phyloP scores from a whole-genome alignment of 1,140 invertebrate species.

The Cryptotermes secundus region DNA sequence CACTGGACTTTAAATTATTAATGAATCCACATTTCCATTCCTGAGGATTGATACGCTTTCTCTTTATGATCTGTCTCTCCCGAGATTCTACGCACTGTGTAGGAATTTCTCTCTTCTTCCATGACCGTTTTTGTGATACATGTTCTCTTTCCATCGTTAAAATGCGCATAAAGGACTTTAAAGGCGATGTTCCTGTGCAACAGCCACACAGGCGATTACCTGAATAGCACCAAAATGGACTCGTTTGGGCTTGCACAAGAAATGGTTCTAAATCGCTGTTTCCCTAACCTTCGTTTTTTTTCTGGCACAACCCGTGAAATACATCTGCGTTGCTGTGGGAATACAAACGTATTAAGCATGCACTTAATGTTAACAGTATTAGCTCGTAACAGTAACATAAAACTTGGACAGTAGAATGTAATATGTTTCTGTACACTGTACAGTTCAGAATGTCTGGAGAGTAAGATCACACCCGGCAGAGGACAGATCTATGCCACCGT shows the following conservation, averaged over 20 bases:
- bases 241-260: not conserved
- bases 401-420: no score
- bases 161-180: not conserved
- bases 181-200: not conserved
- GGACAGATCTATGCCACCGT: no score
- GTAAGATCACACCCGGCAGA: no score
- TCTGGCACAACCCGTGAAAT: not conserved
- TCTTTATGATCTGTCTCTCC: no score
- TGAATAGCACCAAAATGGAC: not conserved
- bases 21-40: no score
- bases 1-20: no score
- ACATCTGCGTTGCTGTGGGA: not conserved
- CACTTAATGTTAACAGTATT: not conserved
- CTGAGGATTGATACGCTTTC: no score
- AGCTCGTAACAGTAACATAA: no score
- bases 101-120: no score
- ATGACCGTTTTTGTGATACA: not conserved
- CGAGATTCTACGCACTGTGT: no score
- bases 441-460: no score
- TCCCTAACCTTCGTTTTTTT: not conserved
- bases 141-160: not conserved
- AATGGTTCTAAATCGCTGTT: not conserved
- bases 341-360: not conserved
- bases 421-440: no score
- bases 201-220: not conserved